Evolutionary conservation across 2,113 vertebrate genomes (phyloP), one percentile per base, ranked within the genome.

Genomic region (Mugil cephalus): DNA sequence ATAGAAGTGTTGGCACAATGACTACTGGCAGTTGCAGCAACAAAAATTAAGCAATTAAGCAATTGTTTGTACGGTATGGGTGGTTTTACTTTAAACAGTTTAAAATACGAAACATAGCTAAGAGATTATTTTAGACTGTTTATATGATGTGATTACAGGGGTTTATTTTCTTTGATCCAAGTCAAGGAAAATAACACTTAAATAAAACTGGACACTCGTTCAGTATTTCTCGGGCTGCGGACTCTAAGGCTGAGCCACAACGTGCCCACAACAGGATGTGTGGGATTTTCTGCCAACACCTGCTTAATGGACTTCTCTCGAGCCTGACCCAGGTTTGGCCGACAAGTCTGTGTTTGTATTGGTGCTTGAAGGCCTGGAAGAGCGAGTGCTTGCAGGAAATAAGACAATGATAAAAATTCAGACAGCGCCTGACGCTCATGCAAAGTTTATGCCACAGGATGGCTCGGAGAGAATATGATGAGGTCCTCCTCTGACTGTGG

Each of bases 221-320:
- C 40, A 6, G 42, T 18, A 34, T 63, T 5, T 15, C 38, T 34
- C 42, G 10, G 50, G 7, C 46, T 6, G 34, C n/a, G 34, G 9
- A 50, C 19, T 19, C 6, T 14, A 71, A 19, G 17, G 69, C 79
- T 61, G 38, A 74, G 85, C 79, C 67, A 74, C 84, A 75, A 79
- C 87, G 89, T 79, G 84, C 91, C 89, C 89, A 90, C 92, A 94
- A 92, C 88, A 89, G 70, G 93, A 90, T 91, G 90, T 87, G 87
- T 90, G 92, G 80, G 92, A 89, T 70, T 93, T 94, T 91, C 86
- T 82, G 78, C 60, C 77, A 90, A 93, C 86, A 88, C 91, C 82
- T 91, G 48, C 59, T 89, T 93, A 93, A 94, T 91, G 45, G 90
- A 89, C 69, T 90, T 87, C 70, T 91, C 79, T 0, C 55, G 89